Evolutionary conservation across 2,113 vertebrate genomes (phyloP), one percentile per base, ranked within the genome.

Genomic region (Brachirus orientalis): DNA sequence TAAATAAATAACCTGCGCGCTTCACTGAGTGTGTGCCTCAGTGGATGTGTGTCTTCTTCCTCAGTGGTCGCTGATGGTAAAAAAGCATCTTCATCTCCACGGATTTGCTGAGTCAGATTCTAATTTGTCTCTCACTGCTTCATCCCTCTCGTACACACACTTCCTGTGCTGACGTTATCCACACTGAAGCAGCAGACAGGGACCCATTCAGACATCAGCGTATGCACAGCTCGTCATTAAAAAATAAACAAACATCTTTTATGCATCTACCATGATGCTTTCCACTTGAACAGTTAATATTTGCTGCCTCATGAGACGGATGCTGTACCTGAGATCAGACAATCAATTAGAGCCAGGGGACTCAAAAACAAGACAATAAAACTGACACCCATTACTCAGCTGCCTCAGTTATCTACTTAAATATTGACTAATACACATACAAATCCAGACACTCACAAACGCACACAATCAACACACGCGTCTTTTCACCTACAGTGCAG

Each of bases 101-200:
- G 40, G 53, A 40, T 36, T 71, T 75, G 77, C 79, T 86, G 82
- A 84, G 74, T 88, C 77, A 83, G 70, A 60, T 13, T 12, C 53
- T 28, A 12, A 48, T 46, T 56, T 52, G 47, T n/a, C 19, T 5
- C n/a, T 18, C 40, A 5, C 40, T 43, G 10, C 40, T 13, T 13
- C 10, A 8, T 13, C 13, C 40, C 10, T 12, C 28, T 14, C 4
- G 17, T 19, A 57, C 45, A 58, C 59, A 38, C 44, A 45, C 36
- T 28, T 28, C 72, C 75, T 17, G 62, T 61, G 54, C 69, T 48
- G 35, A 58, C 44, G 45, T 48, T 48, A 41, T 36, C 48, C 41
- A 68, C 36, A 61, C 43, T 63, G 47, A 56, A 62, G 36, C 53
- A 8, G 33, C 51, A 38, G 17, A 61, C 33, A 8, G 41, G 38